A percentile compares a stretch with the other conserved stretches of the same genome.
Conservation (phyloP, 2,113 vertebrate species). For the Cyrtonyx montezumae region DNA sequence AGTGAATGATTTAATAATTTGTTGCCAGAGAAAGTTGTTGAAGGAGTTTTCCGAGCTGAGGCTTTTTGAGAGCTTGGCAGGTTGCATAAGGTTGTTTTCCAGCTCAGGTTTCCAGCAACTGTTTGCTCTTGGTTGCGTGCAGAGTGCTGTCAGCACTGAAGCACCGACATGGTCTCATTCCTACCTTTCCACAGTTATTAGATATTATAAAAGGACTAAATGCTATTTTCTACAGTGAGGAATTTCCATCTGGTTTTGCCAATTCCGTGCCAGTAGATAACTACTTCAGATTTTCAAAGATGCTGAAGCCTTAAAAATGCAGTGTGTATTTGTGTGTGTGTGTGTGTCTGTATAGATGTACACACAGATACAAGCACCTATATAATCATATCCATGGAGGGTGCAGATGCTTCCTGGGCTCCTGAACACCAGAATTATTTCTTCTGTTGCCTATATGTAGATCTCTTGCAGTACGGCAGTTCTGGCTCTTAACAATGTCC, state of each 20-base stretch:
- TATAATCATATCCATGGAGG: neutral
- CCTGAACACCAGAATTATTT: neutral
- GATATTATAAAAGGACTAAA: neutral
- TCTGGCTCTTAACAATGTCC: neutral
- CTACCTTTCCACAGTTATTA: neutral
- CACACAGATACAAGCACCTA: neutral
- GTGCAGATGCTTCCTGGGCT: neutral
- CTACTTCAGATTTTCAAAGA: neutral
- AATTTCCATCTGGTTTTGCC: neutral
- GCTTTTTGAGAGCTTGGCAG: neutral
- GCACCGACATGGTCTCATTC: neutral
- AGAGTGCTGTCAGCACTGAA: neutral
- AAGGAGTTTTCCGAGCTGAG: neutral
- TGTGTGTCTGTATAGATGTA: fast-evolving
- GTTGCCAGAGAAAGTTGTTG: neutral
- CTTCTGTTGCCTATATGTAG: neutral
- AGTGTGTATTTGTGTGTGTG: neutral
- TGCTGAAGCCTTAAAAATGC: neutral
- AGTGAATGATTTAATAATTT: neutral
- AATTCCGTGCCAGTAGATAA: neutral
- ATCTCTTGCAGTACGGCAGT: neutral
- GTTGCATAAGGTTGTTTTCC: neutral
- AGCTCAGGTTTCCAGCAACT: conserved; percentile 1
- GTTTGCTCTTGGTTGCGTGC: neutral
- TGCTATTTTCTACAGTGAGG: neutral